Percentiles rank a stretch among this genome's conserved stretches.
Conservation (phyloP, 2,888 invertebrate genomes). For the Apomyelois bistriatella region DNA sequence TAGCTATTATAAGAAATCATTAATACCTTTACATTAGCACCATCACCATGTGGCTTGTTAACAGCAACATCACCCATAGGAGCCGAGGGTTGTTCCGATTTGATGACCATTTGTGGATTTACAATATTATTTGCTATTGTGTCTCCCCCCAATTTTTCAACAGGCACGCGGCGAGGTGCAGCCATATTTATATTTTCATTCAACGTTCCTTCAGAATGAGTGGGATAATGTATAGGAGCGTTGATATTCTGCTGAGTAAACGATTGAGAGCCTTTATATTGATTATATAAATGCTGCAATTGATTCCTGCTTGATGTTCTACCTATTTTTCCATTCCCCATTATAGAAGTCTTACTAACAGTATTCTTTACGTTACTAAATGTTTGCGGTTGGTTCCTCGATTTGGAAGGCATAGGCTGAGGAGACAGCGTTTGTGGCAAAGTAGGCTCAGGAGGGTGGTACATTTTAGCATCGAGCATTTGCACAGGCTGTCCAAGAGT, state of each 20-base stretch:
- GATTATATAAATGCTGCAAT: constrained; percentile 61
- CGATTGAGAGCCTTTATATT: constrained; percentile 66
- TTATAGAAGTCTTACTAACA: constrained; percentile 60
- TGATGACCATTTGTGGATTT: constrained; percentile 25
- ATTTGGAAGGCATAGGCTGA: constrained; percentile 30
- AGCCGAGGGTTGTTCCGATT: constrained; percentile 30
- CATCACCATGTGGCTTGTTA: constrained; percentile 31
- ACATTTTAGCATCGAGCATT: constrained; percentile 46
- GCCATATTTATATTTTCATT: constrained; percentile 25
- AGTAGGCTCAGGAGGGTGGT: constrained; percentile 32
- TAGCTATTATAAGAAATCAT: too few species aligned
- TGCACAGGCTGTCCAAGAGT: constrained; percentile 67
- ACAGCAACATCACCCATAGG: constrained; percentile 46
- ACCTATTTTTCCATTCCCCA: constrained; percentile 41
- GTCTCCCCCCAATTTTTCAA: constrained; percentile 62
- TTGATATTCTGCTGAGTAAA: constrained; percentile 54
- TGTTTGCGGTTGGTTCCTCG: constrained; percentile 27
- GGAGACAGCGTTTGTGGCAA: constrained; percentile 61
- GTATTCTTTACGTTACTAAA: constrained; percentile 56
- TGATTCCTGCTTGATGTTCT: constrained; percentile 54
- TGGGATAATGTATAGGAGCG: constrained; percentile 30
- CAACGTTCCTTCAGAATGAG: constrained; percentile 51
- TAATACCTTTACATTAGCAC: constrained; percentile 30
- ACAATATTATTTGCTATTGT: constrained; percentile 38
- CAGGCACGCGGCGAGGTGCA: constrained; percentile 31